phyloP scores from a whole-genome alignment of 2,113 vertebrate species.

The Spermophilus dauricus region DNA sequence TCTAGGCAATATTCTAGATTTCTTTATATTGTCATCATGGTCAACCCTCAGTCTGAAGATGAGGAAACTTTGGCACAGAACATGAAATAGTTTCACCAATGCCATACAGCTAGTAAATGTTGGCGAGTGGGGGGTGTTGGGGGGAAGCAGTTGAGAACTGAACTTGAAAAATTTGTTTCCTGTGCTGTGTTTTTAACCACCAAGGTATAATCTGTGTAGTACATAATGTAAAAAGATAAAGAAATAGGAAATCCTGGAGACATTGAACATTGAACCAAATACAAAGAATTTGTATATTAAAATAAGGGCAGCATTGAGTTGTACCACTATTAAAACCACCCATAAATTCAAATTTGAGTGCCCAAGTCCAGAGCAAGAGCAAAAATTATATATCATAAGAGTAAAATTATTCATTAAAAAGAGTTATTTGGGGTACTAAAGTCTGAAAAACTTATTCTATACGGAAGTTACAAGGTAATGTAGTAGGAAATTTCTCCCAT shows the following conservation, averaged over 20 bases:
- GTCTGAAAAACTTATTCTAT: not conserved
- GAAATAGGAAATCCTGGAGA: not conserved
- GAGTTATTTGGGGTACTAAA: not conserved
- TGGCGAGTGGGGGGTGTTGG: too few relatives aligned
- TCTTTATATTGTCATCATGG: not conserved
- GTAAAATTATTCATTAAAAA: not conserved
- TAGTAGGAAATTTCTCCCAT: not conserved
- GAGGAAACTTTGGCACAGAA: not conserved
- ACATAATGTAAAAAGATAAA: not conserved
- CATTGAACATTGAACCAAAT: not conserved
- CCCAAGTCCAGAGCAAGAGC: not conserved
- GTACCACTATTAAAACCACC: not conserved
- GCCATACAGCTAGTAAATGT: not conserved
- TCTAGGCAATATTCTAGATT: not conserved
- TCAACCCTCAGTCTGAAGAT: not conserved
- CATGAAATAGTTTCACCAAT: not conserved
- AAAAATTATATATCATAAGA: not conserved
- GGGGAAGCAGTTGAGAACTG: not conserved
- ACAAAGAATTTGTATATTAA: not conserved
- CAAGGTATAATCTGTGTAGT: not conserved
- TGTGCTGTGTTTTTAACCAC: not conserved
- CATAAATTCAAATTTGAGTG: not conserved
- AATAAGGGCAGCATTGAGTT: not conserved
- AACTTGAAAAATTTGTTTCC: not conserved
- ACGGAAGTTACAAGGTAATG: not conserved